Evolutionary conservation across 2,113 vertebrate species (phyloP).

Genomic region (Gallinago media): DNA sequence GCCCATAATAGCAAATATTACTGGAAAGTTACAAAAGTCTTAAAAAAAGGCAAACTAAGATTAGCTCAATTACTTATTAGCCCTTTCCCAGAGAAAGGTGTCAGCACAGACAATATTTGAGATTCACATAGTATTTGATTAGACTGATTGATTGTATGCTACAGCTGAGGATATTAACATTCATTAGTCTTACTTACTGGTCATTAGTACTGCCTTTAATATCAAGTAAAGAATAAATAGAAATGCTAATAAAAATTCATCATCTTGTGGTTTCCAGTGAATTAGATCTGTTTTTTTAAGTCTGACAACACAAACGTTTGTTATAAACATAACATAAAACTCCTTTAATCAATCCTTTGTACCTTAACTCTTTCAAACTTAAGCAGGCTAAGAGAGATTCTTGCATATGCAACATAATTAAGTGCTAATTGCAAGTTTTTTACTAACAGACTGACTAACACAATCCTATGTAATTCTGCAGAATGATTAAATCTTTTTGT

Average conservation of each 20-base stretch:
- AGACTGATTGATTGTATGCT: conserved; percentile 81
- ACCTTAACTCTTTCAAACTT: conserved; percentile 34
- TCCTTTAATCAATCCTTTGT: conserved; percentile 30
- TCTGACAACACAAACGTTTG: conserved; percentile 42
- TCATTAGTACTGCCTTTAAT: conserved; percentile 84
- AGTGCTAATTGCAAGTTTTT: neutral
- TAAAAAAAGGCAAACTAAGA: neutral
- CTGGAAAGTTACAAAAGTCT: neutral
- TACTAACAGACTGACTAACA: neutral
- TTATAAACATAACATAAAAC: conserved; percentile 30
- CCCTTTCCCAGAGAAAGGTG: conserved; percentile 50
- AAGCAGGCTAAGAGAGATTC: conserved; percentile 15
- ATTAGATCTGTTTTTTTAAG: conserved; percentile 80
- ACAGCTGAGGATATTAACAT: conserved; percentile 74
- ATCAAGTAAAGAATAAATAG: conserved; percentile 85
- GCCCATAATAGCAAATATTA: neutral
- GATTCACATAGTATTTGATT: conserved; percentile 82
- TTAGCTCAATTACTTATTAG: conserved; percentile 67
- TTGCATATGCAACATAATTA: neutral
- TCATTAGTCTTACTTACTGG: conserved; percentile 78
- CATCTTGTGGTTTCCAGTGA: conserved; percentile 69
- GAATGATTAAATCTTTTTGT: neutral
- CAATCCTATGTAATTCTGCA: neutral
- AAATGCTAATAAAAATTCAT: conserved; percentile 88
- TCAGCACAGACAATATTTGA: conserved; percentile 70